Conservation (phyloP, 2,888 invertebrate genomes). For the Nineta flava region DNA sequence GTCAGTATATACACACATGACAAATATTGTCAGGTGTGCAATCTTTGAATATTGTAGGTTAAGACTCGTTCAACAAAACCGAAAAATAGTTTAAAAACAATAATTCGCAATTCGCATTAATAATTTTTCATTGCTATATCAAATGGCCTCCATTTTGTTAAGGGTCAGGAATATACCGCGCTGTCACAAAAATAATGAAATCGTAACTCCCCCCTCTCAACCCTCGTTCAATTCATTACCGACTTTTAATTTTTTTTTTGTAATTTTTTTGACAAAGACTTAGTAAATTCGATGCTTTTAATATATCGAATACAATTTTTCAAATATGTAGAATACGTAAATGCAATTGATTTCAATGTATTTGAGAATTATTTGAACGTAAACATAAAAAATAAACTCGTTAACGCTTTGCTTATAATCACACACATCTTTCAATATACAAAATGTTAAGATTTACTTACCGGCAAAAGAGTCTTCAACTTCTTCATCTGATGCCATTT, state of each 20-base stretch:
- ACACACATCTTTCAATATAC: no score
- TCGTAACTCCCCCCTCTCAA: constrained; percentile 24
- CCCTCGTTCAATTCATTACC: constrained; percentile 7
- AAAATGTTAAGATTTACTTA: constrained; percentile 32
- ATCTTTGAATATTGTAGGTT: no score
- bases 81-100: no score
- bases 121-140: constrained; percentile 36
- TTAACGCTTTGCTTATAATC: no score
- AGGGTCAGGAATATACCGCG: constrained; percentile 51
- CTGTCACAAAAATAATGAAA: constrained; percentile 37
- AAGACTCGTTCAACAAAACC: no score
- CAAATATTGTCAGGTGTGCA: no score
- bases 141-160: constrained; percentile 65
- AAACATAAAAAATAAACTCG: no score
- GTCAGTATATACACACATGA: background rate
- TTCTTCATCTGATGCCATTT: constrained; percentile 78
- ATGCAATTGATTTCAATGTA: background rate
- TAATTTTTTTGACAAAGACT: background rate
- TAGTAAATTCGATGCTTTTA: no score
- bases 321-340: background rate
- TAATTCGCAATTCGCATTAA: no score
- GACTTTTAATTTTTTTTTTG: background rate
- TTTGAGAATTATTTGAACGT: no score
- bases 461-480: constrained; percentile 76
- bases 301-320: background rate